Conservation (phyloP, 2,113 vertebrate genomes). For the Monopterus albus region DNA sequence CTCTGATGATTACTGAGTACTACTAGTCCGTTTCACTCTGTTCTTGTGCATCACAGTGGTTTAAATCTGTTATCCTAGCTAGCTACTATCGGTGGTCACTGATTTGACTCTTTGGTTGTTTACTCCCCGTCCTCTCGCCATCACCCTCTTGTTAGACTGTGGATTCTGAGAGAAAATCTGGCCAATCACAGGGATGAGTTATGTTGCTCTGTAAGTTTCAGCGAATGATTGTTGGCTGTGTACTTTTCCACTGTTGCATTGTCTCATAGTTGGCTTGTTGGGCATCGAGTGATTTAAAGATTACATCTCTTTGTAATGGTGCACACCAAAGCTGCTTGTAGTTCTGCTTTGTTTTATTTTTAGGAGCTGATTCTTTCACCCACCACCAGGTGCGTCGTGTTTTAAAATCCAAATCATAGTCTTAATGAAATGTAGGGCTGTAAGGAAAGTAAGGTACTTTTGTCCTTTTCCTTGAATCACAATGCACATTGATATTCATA, state of each 20-base stretch:
- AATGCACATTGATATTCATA: slow-evolving; percentile 19
- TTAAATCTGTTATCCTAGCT: slow-evolving; percentile 55
- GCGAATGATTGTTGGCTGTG: slow-evolving; percentile 42
- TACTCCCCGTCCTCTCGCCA: background rate
- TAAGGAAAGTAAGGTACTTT: slow-evolving; percentile 60
- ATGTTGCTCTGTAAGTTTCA: slow-evolving; percentile 34
- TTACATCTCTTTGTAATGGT: slow-evolving; percentile 67
- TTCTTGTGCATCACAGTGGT: slow-evolving; percentile 68
- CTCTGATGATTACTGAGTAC: slow-evolving; percentile 59
- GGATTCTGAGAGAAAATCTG: slow-evolving; percentile 30
- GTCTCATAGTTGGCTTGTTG: slow-evolving; percentile 47
- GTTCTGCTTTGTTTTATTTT: slow-evolving; percentile 50
- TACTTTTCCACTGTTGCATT: slow-evolving; percentile 44
- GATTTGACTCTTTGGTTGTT: slow-evolving; percentile 23
- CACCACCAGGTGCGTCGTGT: no score
- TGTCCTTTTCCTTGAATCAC: slow-evolving; percentile 61
- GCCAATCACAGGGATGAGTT: slow-evolving; percentile 28
- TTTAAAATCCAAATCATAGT: slow-evolving; percentile 10
- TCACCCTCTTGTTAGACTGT: slow-evolving; percentile 12
- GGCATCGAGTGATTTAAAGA: slow-evolving; percentile 31
- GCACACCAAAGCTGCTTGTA: slow-evolving; percentile 76
- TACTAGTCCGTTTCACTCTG: slow-evolving; percentile 59
- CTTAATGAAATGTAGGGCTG: slow-evolving; percentile 70
- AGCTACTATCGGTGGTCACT: slow-evolving; percentile 56
- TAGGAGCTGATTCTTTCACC: slow-evolving; percentile 20